phyloP scores from a whole-genome alignment of 2,797 vertebrate genomes.

The Sphenodon punctatus region DNA sequence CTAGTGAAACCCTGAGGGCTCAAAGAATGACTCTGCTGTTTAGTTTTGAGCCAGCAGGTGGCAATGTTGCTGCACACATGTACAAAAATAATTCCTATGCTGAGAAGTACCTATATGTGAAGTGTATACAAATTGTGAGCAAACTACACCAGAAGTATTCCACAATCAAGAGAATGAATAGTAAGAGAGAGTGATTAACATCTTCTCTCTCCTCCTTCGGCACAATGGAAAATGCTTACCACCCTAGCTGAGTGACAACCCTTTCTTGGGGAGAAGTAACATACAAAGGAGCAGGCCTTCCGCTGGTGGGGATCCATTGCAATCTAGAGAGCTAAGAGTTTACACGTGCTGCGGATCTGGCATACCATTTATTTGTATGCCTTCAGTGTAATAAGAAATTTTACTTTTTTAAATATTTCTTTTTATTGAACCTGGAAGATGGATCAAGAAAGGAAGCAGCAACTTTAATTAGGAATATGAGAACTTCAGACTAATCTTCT shows the following conservation, averaged over 20 bases:
- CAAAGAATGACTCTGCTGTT: background rate
- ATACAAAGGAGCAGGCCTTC: no score
- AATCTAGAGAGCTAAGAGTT: no score
- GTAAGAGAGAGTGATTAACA: background rate
- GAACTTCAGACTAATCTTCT: background rate
- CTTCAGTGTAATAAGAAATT: background rate
- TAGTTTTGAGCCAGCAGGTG: constrained; percentile 63
- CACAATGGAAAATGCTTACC: background rate
- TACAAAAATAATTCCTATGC: background rate
- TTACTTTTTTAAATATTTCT: background rate
- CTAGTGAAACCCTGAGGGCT: background rate
- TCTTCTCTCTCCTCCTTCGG: background rate
- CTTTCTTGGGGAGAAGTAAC: no score
- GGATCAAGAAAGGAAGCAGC: background rate
- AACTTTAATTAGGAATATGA: background rate
- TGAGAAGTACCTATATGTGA: background rate
- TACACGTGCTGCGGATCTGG: no score
- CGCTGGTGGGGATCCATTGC: no score
- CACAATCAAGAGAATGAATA: background rate
- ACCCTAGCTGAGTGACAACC: no score
- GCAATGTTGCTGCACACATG: constrained; percentile 57
- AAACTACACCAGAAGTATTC: background rate
- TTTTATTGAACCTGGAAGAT: background rate
- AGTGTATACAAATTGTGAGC: background rate
- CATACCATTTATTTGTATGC: no score